phyloP scores from a whole-genome alignment of 2,113 vertebrate species.

The Archilochus colubris region DNA sequence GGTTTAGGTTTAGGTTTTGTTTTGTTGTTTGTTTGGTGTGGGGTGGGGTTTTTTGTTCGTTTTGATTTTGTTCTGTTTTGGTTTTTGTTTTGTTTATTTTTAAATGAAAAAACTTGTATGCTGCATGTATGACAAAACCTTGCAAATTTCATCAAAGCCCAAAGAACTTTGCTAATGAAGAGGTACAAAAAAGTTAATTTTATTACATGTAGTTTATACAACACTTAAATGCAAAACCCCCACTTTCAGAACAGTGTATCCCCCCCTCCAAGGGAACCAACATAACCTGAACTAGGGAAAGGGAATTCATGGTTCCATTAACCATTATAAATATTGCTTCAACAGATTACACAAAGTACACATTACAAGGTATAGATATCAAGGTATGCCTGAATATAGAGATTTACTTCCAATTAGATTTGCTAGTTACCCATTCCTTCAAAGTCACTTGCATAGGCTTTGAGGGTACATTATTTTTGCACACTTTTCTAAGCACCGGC shows the following conservation, averaged over 20 bases:
- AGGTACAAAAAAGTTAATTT: conserved; percentile 24
- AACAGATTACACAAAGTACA: conserved; percentile 16
- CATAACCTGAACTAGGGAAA: not conserved
- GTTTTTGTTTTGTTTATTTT: not conserved
- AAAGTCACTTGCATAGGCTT: not conserved
- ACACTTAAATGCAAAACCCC: not conserved
- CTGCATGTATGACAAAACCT: not conserved
- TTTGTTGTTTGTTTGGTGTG: too few relatives aligned
- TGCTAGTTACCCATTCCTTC: not conserved
- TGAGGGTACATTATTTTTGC: not conserved
- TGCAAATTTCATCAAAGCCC: not conserved
- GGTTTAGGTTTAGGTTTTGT: not conserved
- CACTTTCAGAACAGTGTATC: not conserved
- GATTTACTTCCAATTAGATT: not conserved
- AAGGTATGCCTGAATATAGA: not conserved
- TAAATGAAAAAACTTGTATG: not conserved
- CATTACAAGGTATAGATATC: not conserved
- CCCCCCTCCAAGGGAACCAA: not conserved
- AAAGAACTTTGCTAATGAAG: not conserved
- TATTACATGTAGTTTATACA: conserved; percentile 40
- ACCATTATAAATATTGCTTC: not conserved
- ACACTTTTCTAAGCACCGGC: not conserved
- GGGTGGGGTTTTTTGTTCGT: too few relatives aligned
- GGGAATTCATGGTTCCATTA: not conserved
- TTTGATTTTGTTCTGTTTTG: not conserved